Evolutionary conservation across 2,888 invertebrate genomes (phyloP), one percentile per base, ranked within the genome.

Genomic region (Lydus trimaculatus): DNA sequence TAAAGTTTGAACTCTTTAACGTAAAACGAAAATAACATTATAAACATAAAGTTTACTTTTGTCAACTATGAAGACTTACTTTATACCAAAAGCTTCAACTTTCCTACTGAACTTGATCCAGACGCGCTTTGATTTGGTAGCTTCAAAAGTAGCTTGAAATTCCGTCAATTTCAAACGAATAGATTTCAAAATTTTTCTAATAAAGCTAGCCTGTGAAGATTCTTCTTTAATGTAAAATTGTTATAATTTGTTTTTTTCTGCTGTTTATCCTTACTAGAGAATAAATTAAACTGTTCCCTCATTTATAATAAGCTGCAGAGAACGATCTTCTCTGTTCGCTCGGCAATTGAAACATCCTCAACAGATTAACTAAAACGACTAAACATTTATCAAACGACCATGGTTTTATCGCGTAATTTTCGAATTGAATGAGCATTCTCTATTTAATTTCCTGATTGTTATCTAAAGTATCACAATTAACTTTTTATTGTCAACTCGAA

Each of bases 301-400:
- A 17, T 60, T 71, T 73, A 74, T 73, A 74, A 70, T 70, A 64
- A 69, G 71, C 60, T 25, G 8, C 25, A 65, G 76, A 76, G 77
- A 75, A 76, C 74, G 75, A 70, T 71, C 72, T 73, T 56, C 25
- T 23, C 13, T 75, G 74, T 78, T 78, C 75, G 73, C 77, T 72
- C 73, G 70, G 69, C 78, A 78, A 80, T 78, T 78, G 80, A 79
- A 77, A 78, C 78, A 78, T 78, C 77, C 74, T 78, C 77, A 75
- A 73, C 77, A 77, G 78, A 79, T 80, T 80, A 80, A 74, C 76
- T 76, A 76, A 28, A 80, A 80, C 75, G 78, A 73, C 76, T 67
- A 70, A n/a, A 69, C 79, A 79, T 80, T 80, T 77, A 78, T 80
- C 80, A 77, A 75, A 72, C 75, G 70, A 68, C 72, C 71, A 73